Evolutionary conservation across 1,140 invertebrate species (phyloP), one percentile per base, ranked within the genome.

Genomic region (Ostrea edulis): DNA sequence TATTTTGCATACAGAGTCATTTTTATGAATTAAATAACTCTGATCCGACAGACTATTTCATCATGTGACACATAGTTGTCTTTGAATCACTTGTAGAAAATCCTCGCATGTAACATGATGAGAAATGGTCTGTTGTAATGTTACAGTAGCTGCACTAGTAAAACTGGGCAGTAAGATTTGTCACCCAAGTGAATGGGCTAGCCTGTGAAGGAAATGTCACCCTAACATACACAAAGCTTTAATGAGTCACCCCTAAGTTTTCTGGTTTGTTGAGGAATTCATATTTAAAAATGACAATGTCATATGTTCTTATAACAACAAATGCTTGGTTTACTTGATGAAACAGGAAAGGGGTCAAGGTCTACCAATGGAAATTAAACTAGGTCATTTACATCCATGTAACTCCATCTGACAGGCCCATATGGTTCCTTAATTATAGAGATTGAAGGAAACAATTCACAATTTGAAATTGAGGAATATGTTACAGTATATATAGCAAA

Each of bases 61-160:
- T 77, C 68, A 44, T 35, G 68, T 77, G 68, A 77, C 68, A 25
- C 68, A 77, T 77, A 29, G 68, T 14, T 77, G 25, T 25, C 68
- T 77, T 77, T 77, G 68, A 77, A 77, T 77, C 68, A 77, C 25
- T 77, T 35, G 22, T 77, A 77, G 68, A 77, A 77, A 29, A 77
- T 77, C 12, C 29, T 77, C n/a, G 7, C 29, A 35, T 71, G 65
- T 29, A 77, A 77, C 29, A 14, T 25, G 25, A 77, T 35, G 68
- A 77, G 29, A 77, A 77, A 77, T 77, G 68, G 25, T 77, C 9
- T 77, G 68, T 77, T 77, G 25, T 25, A 77, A 29, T 77, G 22
- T 12, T 62, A 62, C 14, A 62, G 17, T 62, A 44, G 35, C 17
- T 62, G 7, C 35, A 29, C 68, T 77, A 29, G 8, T 77, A 29